Percentiles rank a stretch among this genome's conserved stretches.
Evolutionary conservation across 2,797 vertebrate genomes (phyloP).

Genomic region (Eulemur coronatus): DNA sequence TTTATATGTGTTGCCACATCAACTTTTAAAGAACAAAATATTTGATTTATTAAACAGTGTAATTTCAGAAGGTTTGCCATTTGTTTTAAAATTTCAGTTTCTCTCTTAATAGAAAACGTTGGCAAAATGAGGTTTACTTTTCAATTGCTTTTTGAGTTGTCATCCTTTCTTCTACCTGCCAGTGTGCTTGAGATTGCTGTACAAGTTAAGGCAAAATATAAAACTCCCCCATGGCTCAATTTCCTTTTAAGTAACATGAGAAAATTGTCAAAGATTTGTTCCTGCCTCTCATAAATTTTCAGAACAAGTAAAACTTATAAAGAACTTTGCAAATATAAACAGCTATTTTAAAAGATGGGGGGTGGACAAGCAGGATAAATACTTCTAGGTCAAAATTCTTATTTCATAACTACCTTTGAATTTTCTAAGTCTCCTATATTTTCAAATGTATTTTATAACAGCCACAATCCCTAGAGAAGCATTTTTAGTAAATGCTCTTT

Average conservation of each 20-base stretch:
- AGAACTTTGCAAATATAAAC: constrained; percentile 46
- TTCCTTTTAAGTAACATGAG: constrained; percentile 55
- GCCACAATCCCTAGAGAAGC: constrained; percentile 7
- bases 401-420: not conserved
- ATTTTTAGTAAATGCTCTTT: constrained; percentile 47
- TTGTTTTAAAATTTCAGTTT: constrained; percentile 32
- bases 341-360: not conserved
- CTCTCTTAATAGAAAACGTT: constrained; percentile 23
- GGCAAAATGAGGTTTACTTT: constrained; percentile 25
- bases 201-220: constrained; percentile 29
- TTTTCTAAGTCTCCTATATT: not conserved
- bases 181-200: not conserved
- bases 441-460: constrained; percentile 29
- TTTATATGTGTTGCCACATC: not conserved
- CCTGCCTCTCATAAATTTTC: not conserved
- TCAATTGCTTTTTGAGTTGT: constrained; percentile 27
- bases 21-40: not conserved
- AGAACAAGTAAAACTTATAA: constrained; percentile 47
- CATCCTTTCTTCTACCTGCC: not conserved
- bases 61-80: not conserved
- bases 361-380: not conserved
- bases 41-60: not conserved
- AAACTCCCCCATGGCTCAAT: constrained; percentile 21
- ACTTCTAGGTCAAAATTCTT: constrained; percentile 33
- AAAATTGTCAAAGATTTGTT: constrained; percentile 20